Conservation (phyloP, 2,888 invertebrate species). For the Anarsia innoxiella region DNA sequence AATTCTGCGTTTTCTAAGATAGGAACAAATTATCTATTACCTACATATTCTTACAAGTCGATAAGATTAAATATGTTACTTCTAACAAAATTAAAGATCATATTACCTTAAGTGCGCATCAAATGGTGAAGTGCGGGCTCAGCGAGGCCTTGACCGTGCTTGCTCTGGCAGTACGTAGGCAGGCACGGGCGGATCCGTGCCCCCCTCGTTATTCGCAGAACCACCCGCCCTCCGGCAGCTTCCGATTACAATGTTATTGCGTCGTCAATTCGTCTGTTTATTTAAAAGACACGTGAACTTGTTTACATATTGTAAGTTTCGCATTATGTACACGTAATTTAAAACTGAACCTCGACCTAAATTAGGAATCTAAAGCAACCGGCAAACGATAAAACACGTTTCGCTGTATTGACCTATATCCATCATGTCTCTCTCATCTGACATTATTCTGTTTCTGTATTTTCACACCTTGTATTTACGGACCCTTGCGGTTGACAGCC, state of each 20-base stretch:
- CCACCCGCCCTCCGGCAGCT: conserved; percentile 30
- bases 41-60: no score
- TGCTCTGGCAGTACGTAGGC: conserved; percentile 13
- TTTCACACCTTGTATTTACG: no score
- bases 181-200: background rate
- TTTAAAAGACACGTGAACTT: conserved; percentile 22
- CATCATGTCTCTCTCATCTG: conserved; percentile 12
- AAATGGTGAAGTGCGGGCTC: conserved; percentile 31
- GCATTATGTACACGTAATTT: conserved; percentile 17
- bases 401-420: conserved; percentile 8
- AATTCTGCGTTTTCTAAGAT: no score
- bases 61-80: no score
- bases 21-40: no score
- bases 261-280: conserved; percentile 26
- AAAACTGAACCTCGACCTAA: conserved; percentile 16
- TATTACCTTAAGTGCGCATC: conserved; percentile 45
- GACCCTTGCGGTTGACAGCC: conserved; percentile 31
- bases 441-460: conserved; percentile 5
- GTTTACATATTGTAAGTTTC: conserved; percentile 17
- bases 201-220: conserved; percentile 36
- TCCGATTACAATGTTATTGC: conserved; percentile 46
- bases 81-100: conserved; percentile 33
- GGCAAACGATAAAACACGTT: background rate
- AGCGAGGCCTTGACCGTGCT: conserved; percentile 62
- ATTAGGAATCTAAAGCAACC: conserved; percentile 3